These are phyloP conservation scores for Euspilapteryx auroguttella DNA, from an alignment of 2,888 invertebrate genomes.

Conservation along the genomic window DNA sequence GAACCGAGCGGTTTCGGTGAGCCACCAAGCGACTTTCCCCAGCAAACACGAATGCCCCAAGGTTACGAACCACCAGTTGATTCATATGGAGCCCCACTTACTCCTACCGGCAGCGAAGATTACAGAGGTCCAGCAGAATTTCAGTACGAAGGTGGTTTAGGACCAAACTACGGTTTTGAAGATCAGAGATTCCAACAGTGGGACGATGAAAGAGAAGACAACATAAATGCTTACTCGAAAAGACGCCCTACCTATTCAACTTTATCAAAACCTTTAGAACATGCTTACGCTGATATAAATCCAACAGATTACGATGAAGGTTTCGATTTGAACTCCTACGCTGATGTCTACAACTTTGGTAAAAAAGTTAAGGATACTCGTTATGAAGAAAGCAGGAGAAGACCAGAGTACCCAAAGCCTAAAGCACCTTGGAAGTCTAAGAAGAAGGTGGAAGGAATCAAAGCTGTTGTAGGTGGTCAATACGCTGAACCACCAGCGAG, in stretches of 20 bases:
- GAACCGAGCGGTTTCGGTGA: constrained; percentile 30
- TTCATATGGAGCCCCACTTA: constrained; percentile 26
- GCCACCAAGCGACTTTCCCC: constrained; percentile 20
- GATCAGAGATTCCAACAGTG: no score
- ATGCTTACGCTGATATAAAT: constrained; percentile 10
- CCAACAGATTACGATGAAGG: constrained; percentile 11
- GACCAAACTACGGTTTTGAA: constrained; percentile 8
- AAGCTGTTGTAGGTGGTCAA: constrained; percentile 29
- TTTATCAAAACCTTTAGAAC: constrained; percentile 2
- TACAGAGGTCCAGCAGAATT: constrained; percentile 12
- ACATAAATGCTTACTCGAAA: constrained; percentile 15
- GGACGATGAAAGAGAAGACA: no score
- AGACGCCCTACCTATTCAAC: constrained; percentile 12
- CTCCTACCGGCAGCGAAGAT: constrained; percentile 2
- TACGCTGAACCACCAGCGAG: constrained; percentile 46
- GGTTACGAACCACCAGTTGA: constrained; percentile 28
- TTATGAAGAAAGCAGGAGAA: no score
- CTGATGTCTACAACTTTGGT: constrained; percentile 14
- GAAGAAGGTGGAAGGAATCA: neutral
- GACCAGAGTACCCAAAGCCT: neutral
- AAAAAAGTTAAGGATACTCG: constrained; percentile 6
- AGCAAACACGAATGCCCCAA: neutral
- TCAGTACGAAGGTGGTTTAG: constrained; percentile 15
- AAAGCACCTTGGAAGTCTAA: neutral
- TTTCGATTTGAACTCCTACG: constrained; percentile 13